Evolutionary conservation across 2,113 vertebrate species (phyloP).

Genomic region (Collichthys lucidus): DNA sequence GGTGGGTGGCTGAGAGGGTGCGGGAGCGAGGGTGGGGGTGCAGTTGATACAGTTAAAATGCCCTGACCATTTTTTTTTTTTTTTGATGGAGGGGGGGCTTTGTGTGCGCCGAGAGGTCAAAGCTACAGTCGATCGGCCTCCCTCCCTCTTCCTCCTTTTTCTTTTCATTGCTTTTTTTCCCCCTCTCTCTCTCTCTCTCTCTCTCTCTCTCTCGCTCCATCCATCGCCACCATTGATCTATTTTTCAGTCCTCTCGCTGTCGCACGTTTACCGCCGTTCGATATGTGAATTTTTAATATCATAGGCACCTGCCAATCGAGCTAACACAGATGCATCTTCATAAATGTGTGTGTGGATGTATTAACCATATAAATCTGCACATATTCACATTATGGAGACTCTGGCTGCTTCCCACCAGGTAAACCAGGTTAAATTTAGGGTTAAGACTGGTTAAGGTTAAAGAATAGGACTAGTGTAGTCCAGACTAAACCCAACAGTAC

Average conservation of each 20-base stretch:
- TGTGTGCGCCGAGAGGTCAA: conserved; percentile 66
- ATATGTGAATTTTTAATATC: conserved; percentile 56
- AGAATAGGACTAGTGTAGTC: no score
- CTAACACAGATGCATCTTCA: no score
- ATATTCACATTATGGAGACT: no score
- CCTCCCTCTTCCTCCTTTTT: conserved; percentile 41
- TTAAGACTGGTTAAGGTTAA: no score
- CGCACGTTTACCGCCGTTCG: conserved; percentile 32
- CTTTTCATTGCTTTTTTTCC: conserved; percentile 25
- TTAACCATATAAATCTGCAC: no score
- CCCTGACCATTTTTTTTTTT: conserved; percentile 21
- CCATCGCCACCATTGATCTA: conserved; percentile 62
- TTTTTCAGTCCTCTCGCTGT: conserved; percentile 53
- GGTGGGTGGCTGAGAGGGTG: conserved; percentile 57
- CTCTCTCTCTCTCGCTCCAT: conserved; percentile 19
- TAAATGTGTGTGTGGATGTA: no score
- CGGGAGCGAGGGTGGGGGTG: conserved; percentile 42
- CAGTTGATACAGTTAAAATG: conserved; percentile 69
- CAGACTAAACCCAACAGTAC: no score
- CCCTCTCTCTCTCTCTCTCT: background rate
- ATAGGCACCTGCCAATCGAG: conserved; percentile 47
- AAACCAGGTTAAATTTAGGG: no score
- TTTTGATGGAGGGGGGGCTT: conserved; percentile 20
- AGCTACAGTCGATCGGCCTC: conserved; percentile 64
- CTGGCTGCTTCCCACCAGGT: no score